phyloP scores from a whole-genome alignment of 2,888 invertebrate species.

The Apotomis capreana region DNA sequence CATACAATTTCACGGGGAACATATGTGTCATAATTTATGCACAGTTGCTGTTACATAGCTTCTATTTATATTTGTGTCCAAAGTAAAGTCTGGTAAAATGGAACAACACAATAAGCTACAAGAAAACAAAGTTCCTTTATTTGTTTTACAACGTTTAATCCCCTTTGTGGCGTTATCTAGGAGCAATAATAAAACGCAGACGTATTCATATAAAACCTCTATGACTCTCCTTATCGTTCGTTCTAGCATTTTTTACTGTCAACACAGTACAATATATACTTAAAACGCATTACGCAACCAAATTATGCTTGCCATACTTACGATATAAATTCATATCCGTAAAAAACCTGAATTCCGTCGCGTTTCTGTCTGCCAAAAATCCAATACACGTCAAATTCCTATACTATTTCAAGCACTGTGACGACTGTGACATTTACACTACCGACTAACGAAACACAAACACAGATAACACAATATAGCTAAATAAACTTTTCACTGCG shows the following conservation, averaged over 20 bases:
- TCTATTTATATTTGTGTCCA: no score
- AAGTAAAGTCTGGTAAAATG: no score
- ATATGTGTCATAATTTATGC: no score
- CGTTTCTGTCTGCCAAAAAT: constrained; percentile 30
- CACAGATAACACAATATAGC: constrained; percentile 7
- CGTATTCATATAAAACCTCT: background rate
- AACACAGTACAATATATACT: background rate
- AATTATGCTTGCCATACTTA: constrained; percentile 21
- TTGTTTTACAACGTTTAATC: background rate
- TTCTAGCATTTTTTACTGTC: constrained; percentile 7
- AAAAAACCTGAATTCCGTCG: background rate
- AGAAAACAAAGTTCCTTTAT: background rate
- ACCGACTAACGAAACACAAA: constrained; percentile 12
- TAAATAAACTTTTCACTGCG: constrained; percentile 1
- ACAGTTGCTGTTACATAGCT: no score
- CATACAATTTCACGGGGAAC: no score
- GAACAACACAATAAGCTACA: background rate
- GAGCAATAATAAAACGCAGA: background rate
- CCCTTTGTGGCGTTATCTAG: background rate
- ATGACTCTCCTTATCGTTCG: constrained; percentile 7
- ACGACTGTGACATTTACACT: constrained; percentile 17
- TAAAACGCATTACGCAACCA: constrained; percentile 1
- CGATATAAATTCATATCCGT: constrained; percentile 23
- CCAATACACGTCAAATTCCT: constrained; percentile 30
- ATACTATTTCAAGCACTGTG: constrained; percentile 28